These are phyloP conservation scores for Sakesphorus luctuosus DNA, from an alignment of 2,113 vertebrate genomes.

Conservation along the genomic window DNA sequence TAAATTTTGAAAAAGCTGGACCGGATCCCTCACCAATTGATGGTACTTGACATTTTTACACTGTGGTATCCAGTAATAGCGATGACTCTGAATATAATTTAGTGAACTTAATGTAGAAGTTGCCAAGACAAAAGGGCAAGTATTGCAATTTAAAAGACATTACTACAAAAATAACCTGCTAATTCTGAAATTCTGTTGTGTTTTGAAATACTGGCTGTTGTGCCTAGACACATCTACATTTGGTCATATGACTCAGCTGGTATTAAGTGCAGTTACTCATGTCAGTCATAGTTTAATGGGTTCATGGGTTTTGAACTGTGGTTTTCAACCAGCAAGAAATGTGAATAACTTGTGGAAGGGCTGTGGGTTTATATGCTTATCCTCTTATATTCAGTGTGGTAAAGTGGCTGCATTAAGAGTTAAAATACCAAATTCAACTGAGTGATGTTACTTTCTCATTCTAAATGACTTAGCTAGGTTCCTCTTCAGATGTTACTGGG, in stretches of 20 bases:
- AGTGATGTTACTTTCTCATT: neutral
- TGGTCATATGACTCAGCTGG: neutral
- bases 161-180: neutral
- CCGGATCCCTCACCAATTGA: slow-evolving; percentile 89
- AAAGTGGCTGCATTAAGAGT: neutral
- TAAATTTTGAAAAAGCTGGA: slow-evolving; percentile 97
- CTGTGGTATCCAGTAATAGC: neutral
- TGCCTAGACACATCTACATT: neutral
- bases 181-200: neutral
- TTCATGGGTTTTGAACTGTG: neutral
- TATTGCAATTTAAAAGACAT: neutral
- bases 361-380: neutral
- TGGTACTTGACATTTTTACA: slow-evolving; percentile 69
- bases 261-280: neutral
- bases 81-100: neutral
- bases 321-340: neutral
- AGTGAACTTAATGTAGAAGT: neutral
- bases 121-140: neutral
- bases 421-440: neutral
- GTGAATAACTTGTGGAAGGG: neutral
- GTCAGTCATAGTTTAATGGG: neutral
- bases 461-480: neutral
- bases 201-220: neutral
- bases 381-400: neutral
- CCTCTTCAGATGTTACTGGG: neutral